Evolutionary conservation across 2,888 invertebrate genomes (phyloP), one percentile per base, ranked within the genome.

Genomic region (Sturmia bella): DNA sequence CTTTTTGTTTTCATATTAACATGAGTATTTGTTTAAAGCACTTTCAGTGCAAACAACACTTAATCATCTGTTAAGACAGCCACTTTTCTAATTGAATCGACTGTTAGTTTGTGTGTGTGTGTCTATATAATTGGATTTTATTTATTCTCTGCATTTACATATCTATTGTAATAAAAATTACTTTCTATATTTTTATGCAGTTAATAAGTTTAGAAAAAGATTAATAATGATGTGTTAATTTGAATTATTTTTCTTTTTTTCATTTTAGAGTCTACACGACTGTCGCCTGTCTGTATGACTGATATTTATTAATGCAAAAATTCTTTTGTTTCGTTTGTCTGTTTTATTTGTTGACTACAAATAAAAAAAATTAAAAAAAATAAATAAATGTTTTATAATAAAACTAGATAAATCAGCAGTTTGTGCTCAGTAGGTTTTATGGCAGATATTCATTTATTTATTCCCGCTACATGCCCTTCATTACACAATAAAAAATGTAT

Each of bases 391-490:
- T 56, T 56, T 52, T 56, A 63, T 41, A 64, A 21, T 50, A 80
- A 63, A 74, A 68, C 54, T 70, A 75, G 75, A 75, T 70, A 80
- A 72, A 72, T 72, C 57, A 78, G 52, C 78, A 66, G 70, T 50
- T 77, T 41, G 19, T 68, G 19, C 17, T 9, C 13, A 43, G 13
- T 27, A 11, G 9, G n/a, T 21, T 19, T 32, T 59, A 9, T 63
- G 21, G 17, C 32, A 15, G 27, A 27, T 27, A 27, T 27, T 27
- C 19, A 32, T 15, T 50, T 76, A 45, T 57, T 52, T 75, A 52
- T 72, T 72, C 72, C 64, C 72, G 57, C 64, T 78, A 52, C 37
- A 66, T 78, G 78, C 78, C 78, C 78, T 78, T 78, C 72, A 72
- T 78, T 70, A 77, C 48, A 63, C 68, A 54, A 61, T 57, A 41